Conservation (phyloP, 2,888 invertebrate genomes). For the Lycophotia porphyrea region DNA sequence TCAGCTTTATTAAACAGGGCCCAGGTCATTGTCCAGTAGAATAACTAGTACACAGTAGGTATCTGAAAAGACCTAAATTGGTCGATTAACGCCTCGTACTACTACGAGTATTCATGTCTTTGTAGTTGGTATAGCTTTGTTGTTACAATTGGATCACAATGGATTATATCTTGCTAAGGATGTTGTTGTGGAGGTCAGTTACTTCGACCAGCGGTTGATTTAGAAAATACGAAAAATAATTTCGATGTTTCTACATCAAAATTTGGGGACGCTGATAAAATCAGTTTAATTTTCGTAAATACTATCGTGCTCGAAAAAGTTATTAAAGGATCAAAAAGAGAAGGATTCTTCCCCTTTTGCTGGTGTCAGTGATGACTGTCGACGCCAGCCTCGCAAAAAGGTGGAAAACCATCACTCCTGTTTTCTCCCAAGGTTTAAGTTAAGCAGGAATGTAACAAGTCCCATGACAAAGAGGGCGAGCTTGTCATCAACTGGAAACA, state of each 20-base stretch:
- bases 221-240: not conserved
- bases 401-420: not conserved
- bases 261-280: not conserved
- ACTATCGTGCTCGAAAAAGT: not conserved
- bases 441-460: not conserved
- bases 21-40: not conserved
- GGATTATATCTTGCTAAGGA: constrained; percentile 18
- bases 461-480: not conserved
- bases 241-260: not conserved
- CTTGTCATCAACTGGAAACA: not conserved
- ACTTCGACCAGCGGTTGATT: not conserved
- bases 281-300: not conserved
- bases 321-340: not conserved
- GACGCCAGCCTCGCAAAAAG: not conserved
- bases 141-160: constrained; percentile 42
- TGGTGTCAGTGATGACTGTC: not conserved
- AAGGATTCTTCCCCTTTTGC: not conserved
- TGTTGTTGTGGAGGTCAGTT: not conserved
- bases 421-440: not conserved
- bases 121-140: constrained; percentile 6
- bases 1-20: too few species aligned
- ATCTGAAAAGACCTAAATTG: constrained; percentile 7
- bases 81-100: constrained; percentile 4
- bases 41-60: not conserved
- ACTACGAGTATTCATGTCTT: not conserved